phyloP scores from a whole-genome alignment of 2,113 vertebrate species.

The Hystrix cristata region DNA sequence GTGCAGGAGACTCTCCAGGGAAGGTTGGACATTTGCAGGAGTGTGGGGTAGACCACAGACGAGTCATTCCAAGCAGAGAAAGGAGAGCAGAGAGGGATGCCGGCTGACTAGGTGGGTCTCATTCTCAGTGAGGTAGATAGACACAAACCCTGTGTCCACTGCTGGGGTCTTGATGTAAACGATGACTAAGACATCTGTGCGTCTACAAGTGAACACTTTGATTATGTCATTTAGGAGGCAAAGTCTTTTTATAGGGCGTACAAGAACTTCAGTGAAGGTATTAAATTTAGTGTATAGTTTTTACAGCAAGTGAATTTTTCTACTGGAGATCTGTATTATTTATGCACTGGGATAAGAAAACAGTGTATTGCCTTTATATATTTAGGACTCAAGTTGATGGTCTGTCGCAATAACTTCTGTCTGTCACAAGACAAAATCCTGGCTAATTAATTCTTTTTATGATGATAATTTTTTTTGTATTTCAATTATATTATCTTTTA shows the following conservation, averaged over 20 bases:
- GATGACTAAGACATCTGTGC: neutral
- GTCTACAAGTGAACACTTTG: neutral
- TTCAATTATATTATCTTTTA: conserved; percentile 45
- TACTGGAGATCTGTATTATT: conserved; percentile 16
- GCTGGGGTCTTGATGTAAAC: neutral
- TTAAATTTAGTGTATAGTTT: conserved; percentile 45
- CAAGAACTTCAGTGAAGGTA: neutral
- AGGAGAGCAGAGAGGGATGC: neutral
- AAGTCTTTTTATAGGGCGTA: neutral
- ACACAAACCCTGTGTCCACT: neutral
- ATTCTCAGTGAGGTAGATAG: neutral
- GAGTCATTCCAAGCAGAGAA: neutral
- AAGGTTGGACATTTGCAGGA: neutral
- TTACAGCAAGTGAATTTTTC: conserved; percentile 10
- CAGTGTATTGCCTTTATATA: conserved; percentile 42
- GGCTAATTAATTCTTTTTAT: conserved; percentile 41
- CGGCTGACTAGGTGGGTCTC: neutral
- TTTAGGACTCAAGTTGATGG: neutral
- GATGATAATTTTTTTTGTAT: conserved; percentile 22
- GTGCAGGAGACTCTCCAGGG: neutral
- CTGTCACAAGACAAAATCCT: neutral
- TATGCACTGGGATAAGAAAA: conserved; percentile 19
- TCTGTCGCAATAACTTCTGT: neutral
- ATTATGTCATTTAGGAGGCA: conserved; percentile 22
- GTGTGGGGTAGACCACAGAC: neutral